phyloP scores from a whole-genome alignment of 2,797 vertebrate species.

The Leptodactylus fallax region DNA sequence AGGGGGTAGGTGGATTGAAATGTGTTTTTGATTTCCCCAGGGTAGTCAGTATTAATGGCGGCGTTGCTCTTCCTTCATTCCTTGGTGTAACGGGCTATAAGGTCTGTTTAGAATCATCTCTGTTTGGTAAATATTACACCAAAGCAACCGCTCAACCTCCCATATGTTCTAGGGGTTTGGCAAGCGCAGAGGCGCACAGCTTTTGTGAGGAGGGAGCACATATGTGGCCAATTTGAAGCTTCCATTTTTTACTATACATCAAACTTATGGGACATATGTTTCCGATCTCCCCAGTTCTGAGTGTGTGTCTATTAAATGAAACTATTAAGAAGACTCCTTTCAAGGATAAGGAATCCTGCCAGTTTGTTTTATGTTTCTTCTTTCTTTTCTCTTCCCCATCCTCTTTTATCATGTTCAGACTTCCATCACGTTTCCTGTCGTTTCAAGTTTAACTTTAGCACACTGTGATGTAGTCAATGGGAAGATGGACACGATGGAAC shows the following conservation, averaged over 20 bases:
- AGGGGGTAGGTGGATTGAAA: not conserved
- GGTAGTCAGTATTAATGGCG: constrained; percentile 3
- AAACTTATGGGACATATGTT: not conserved
- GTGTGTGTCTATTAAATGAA: constrained; percentile 42
- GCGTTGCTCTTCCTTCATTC: not conserved
- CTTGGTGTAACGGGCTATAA: not conserved
- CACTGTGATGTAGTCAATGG: constrained; percentile 2
- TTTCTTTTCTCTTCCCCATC: not conserved
- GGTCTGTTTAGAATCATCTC: not conserved
- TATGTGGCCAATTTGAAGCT: constrained; percentile 40
- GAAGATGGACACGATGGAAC: not conserved
- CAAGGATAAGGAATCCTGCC: constrained; percentile 54
- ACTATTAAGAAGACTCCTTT: constrained; percentile 22
- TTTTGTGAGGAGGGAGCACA: constrained; percentile 45
- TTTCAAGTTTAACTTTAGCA: constrained; percentile 28
- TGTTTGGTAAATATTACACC: constrained; percentile 43
- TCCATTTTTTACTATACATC: constrained; percentile 1
- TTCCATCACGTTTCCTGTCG: constrained; percentile 38
- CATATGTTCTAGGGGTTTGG: constrained; percentile 23
- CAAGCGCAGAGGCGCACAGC: not conserved
- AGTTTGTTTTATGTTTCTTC: constrained; percentile 34
- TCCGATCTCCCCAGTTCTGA: constrained; percentile 17
- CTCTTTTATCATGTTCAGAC: constrained; percentile 54
- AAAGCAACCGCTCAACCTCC: constrained; percentile 30
- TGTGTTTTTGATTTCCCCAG: not conserved